phyloP scores from a whole-genome alignment of 2,888 invertebrate species.

The Spialia ferax region DNA sequence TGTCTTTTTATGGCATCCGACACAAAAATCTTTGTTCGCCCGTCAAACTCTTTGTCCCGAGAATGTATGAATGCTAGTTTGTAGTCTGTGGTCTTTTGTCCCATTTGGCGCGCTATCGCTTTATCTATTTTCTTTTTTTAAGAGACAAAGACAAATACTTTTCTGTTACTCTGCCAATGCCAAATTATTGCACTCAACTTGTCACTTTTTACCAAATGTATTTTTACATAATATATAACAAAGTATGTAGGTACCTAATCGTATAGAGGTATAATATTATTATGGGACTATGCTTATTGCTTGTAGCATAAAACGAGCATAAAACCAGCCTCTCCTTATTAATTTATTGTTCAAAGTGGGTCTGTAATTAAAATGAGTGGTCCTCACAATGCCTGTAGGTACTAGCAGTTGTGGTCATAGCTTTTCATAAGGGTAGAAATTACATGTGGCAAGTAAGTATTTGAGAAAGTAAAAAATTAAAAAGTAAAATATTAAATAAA shows the following conservation, averaged over 20 bases:
- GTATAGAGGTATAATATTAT: too few relatives aligned
- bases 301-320: background rate
- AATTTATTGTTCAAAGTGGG: conserved; percentile 5
- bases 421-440: too few relatives aligned
- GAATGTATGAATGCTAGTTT: conserved; percentile 21
- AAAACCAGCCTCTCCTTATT: background rate
- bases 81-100: conserved; percentile 27
- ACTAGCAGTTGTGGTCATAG: too few relatives aligned
- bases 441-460: too few relatives aligned
- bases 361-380: conserved; percentile 1
- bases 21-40: conserved; percentile 36
- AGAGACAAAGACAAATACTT: conserved; percentile 2
- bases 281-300: too few relatives aligned
- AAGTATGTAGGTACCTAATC: background rate
- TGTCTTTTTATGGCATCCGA: conserved; percentile 39
- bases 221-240: background rate
- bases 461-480: too few relatives aligned
- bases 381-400: background rate
- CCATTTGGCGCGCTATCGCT: conserved; percentile 33
- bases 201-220: background rate
- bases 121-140: background rate
- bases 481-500: too few relatives aligned
- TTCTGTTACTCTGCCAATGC: conserved; percentile 7
- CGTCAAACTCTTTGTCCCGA: conserved; percentile 40
- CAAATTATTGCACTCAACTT: background rate